A percentile compares a stretch with the other conserved stretches of the same genome.
Conservation (phyloP, 2,797 vertebrate species). For the Centropyge bicolor region DNA sequence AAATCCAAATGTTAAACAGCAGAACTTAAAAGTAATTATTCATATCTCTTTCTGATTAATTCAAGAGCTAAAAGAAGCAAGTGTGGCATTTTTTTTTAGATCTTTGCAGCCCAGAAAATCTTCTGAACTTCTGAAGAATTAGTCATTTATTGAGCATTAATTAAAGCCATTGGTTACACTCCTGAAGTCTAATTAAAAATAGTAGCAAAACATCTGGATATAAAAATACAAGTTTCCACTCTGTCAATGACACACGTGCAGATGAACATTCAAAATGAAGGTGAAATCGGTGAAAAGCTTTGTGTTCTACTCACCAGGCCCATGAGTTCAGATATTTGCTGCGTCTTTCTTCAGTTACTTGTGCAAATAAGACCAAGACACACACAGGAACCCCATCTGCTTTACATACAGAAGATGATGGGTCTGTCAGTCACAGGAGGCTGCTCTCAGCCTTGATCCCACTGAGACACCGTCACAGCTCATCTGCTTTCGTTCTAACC, state of each 20-base stretch:
- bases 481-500: accelerated
- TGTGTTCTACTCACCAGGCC: conserved; percentile 61
- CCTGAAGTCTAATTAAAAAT: not conserved
- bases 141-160: too few species aligned
- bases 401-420: conserved; percentile 64
- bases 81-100: not conserved
- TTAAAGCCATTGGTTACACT: not conserved
- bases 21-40: not conserved
- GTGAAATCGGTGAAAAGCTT: not conserved
- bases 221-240: not conserved
- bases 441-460: not conserved
- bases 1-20: not conserved
- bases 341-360: not conserved
- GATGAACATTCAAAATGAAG: not conserved
- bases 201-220: not conserved
- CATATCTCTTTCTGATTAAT: not conserved
- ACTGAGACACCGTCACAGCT: not conserved
- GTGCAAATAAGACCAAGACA: conserved; percentile 20
- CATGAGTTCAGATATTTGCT: conserved; percentile 38
- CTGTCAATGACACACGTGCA: too few species aligned
- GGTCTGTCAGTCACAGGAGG: conserved; percentile 34
- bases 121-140: not conserved
- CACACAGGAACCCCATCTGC: conserved; percentile 23
- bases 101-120: not conserved
- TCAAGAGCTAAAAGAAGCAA: not conserved